phyloP scores from a whole-genome alignment of 1,140 invertebrate species.

The Andricus grossulariae region DNA sequence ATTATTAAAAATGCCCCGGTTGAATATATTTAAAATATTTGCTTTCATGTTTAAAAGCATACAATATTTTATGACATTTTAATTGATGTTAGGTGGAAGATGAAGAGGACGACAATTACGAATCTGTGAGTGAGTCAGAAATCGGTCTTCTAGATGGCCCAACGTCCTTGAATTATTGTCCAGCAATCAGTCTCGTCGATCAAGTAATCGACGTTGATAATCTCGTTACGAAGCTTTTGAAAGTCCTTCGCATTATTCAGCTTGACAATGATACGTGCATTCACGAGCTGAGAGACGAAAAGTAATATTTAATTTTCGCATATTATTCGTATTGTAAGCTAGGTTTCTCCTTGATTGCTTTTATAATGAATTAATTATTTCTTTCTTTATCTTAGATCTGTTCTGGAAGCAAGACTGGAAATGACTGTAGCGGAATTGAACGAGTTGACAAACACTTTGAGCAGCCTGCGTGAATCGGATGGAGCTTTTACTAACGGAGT shows the following conservation, averaged over 20 bases:
- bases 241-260: conserved; percentile 84
- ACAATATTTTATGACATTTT: not conserved
- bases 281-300: conserved; percentile 78
- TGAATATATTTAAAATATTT: too few species aligned
- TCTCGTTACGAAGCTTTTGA: conserved; percentile 83
- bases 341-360: conserved; percentile 28
- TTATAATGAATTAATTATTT: conserved; percentile 39
- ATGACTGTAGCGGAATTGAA: conserved; percentile 57
- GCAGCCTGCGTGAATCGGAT: conserved; percentile 55
- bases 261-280: conserved; percentile 81
- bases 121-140: conserved; percentile 70
- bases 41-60: too few species aligned
- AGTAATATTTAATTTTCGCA: conserved; percentile 59
- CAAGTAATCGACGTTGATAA: conserved; percentile 86
- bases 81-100: conserved; percentile 64
- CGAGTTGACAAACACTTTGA: conserved; percentile 57
- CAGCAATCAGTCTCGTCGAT: conserved; percentile 79
- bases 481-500: conserved; percentile 56
- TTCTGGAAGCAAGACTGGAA: conserved; percentile 68
- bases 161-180: conserved; percentile 66
- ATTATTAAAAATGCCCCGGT: too few species aligned
- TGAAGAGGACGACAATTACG: conserved; percentile 70
- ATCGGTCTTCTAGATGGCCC: conserved; percentile 63
- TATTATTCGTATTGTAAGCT: not conserved
- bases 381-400: conserved; percentile 53